These are phyloP conservation scores for Vulpes lagopus DNA, from an alignment of 2,113 vertebrate species.

Conservation along the genomic window DNA sequence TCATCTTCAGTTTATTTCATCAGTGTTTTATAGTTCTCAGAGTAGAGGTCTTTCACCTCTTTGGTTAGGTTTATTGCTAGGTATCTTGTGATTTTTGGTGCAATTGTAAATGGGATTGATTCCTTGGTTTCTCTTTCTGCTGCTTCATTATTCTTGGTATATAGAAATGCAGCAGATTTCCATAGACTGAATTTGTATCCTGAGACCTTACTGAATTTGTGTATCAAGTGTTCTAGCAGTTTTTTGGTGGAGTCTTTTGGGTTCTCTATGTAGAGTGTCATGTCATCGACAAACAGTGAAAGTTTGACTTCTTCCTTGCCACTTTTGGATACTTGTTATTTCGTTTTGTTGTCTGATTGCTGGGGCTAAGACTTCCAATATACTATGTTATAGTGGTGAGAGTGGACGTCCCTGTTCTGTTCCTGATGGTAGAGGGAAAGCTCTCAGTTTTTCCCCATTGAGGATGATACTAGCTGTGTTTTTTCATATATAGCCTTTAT, in stretches of 20 bases:
- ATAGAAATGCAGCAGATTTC: background rate
- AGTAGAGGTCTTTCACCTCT: background rate
- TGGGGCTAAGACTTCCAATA: background rate
- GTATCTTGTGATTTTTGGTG: background rate
- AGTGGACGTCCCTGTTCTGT: background rate
- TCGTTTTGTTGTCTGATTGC: background rate
- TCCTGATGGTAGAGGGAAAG: background rate
- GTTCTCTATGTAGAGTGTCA: background rate
- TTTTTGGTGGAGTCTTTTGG: background rate
- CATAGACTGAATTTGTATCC: background rate
- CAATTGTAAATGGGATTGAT: background rate
- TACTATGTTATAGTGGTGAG: background rate
- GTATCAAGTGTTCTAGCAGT: background rate
- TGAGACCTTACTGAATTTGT: background rate
- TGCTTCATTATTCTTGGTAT: background rate
- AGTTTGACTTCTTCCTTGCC: background rate
- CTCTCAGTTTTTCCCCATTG: background rate
- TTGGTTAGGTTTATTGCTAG: background rate
- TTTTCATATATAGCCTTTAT: too few relatives aligned
- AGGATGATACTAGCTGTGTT: background rate
- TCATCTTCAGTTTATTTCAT: too few relatives aligned
- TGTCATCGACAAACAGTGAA: background rate
- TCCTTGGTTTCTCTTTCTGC: background rate
- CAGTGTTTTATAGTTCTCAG: too few relatives aligned
- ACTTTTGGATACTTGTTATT: background rate